These are phyloP conservation scores for Otocyon megalotis DNA, from an alignment of 2,113 vertebrate species.

Conservation along the genomic window DNA sequence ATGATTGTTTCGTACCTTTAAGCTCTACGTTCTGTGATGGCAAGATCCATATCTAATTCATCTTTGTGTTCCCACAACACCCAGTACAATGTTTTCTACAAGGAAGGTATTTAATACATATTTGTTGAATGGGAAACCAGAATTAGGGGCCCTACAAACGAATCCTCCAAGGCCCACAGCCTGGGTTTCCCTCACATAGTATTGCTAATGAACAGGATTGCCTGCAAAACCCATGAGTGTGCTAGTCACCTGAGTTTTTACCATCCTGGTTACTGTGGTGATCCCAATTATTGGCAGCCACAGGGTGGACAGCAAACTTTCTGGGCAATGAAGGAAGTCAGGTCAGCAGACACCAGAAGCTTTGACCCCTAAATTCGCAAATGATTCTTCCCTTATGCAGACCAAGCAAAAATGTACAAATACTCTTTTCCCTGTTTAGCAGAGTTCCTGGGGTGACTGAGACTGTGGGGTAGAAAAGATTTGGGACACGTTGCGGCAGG, in stretches of 20 bases:
- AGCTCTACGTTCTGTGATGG: constrained; percentile 48
- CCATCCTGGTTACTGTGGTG: background rate
- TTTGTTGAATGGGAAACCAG: constrained; percentile 54
- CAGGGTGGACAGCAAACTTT: background rate
- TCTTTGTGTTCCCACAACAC: background rate
- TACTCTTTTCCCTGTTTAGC: background rate
- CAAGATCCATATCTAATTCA: constrained; percentile 34
- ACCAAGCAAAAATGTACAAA: constrained; percentile 22
- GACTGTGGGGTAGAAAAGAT: constrained; percentile 49
- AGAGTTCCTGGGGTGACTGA: background rate
- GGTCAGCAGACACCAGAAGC: background rate
- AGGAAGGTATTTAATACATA: background rate
- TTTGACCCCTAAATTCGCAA: constrained; percentile 56
- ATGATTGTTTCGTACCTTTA: background rate
- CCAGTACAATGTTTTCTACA: background rate
- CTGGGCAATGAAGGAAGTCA: constrained; percentile 48
- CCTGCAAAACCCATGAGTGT: background rate
- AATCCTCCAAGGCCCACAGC: background rate
- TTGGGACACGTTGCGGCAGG: constrained; percentile 54
- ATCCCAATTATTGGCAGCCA: background rate
- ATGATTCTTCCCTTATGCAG: background rate
- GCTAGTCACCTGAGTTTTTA: background rate
- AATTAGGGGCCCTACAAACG: background rate
- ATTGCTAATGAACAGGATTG: background rate
- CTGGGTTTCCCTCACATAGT: background rate